Evolutionary conservation across 1,140 invertebrate genomes (phyloP), one percentile per base, ranked within the genome.

Genomic region (Drosophila parvula): DNA sequence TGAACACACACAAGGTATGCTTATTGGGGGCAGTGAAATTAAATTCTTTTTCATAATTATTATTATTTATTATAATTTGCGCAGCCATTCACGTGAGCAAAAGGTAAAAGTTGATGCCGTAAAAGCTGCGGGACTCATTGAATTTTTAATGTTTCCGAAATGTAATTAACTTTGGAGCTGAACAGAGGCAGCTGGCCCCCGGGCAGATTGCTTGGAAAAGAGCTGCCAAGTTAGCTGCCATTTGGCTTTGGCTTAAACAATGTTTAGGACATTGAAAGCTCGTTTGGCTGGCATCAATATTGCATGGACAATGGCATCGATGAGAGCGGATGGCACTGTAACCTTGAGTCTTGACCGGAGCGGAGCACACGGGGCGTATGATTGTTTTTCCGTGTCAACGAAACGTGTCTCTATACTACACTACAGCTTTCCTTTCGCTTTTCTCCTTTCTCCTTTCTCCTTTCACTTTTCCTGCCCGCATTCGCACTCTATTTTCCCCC

Each of bases 361-460:
- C 22, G 22, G 2, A 36, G 47, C 53, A 73, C 56, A 78, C 67
- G 38, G 68, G 75, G 56, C 75, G 77, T 61, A 74, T 73, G 77
- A 79, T 79, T 79, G 77, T 73, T 79, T 79, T 79, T 60, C 60
- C 69, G 57, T 79, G 77, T 79, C 61, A 78, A 53, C 56, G 50
- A 11, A 69, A 69, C 63, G 47, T 77, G 62, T 50, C 27, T 51
- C 56, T 32, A 56, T 51, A 67, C 56, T 53, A 56, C 57, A 67
- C 56, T 53, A 74, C 1, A 1, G 48, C 34, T 53, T 47, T 43
- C 30, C 34, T 4, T 40, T 47, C 30, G 30, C 32, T 22, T 2
- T 22, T 22, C 22, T 22, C 43, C 7, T 28, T 55, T 0, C 27
- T 14, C 10, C 27, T 5, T 12, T 34, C 11, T 5, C 8, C 50